phyloP scores from a whole-genome alignment of 1,140 invertebrate species.

The Olivierus martensii region DNA sequence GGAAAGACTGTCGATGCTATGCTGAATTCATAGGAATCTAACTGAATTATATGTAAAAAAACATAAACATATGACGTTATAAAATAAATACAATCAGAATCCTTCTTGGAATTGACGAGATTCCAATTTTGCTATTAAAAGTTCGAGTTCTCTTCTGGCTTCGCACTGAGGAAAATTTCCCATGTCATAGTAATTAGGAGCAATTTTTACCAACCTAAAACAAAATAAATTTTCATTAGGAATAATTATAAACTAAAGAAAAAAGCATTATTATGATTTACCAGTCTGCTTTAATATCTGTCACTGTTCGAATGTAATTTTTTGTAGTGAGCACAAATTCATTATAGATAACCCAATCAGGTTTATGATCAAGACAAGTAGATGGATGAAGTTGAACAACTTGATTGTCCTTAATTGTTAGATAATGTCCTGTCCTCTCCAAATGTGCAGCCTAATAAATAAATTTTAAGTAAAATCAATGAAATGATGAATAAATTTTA shows the following conservation, averaged over 20 bases:
- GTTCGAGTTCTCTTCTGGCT: slow-evolving; percentile 81
- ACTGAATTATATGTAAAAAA: too few relatives aligned
- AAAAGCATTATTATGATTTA: slow-evolving; percentile 37
- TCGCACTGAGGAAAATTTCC: slow-evolving; percentile 96
- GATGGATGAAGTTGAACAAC: slow-evolving; percentile 97
- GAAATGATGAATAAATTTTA: background rate
- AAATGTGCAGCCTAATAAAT: slow-evolving; percentile 69
- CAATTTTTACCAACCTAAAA: slow-evolving; percentile 79
- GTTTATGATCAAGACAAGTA: slow-evolving; percentile 96
- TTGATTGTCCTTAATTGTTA: slow-evolving; percentile 99
- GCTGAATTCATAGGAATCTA: too few relatives aligned
- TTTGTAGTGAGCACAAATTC: slow-evolving; percentile 99
- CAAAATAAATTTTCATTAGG: slow-evolving; percentile 1
- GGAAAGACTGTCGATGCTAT: too few relatives aligned
- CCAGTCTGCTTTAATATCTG: slow-evolving; percentile 88
- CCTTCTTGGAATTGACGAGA: slow-evolving; percentile 71
- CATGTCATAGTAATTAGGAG: slow-evolving; percentile 96
- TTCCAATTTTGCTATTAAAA: slow-evolving; percentile 64
- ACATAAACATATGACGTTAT: too few relatives aligned
- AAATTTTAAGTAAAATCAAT: background rate
- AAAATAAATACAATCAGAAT: slow-evolving; percentile 37
- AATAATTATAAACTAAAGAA: too few relatives aligned
- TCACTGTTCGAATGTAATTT: slow-evolving; percentile 98
- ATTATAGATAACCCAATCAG: slow-evolving; percentile 99
- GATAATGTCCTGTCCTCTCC: slow-evolving; percentile 88